Conservation (phyloP, 2,888 invertebrate genomes). For the Hypena proboscidalis region DNA sequence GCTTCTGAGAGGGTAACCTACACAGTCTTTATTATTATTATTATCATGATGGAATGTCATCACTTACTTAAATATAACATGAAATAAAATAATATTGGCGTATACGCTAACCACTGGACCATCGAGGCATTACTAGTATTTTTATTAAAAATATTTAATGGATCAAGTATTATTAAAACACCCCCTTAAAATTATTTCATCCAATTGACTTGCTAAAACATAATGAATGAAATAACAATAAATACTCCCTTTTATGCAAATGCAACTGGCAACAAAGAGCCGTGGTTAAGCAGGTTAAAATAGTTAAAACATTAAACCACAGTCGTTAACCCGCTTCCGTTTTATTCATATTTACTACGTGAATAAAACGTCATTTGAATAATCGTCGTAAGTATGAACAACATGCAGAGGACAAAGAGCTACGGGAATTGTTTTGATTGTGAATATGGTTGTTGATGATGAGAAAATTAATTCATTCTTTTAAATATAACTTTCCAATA, state of each 20-base stretch:
- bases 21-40: too few species aligned
- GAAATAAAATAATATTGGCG: too few species aligned
- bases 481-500: too few species aligned
- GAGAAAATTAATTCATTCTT: too few species aligned
- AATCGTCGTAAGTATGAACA: slow-evolving; percentile 16
- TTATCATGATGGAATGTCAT: too few species aligned
- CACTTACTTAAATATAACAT: too few species aligned
- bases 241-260: slow-evolving; percentile 36
- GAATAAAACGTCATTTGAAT: slow-evolving; percentile 23
- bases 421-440: background rate
- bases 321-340: slow-evolving; percentile 35
- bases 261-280: slow-evolving; percentile 26
- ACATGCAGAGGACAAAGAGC: slow-evolving; percentile 3
- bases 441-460: slow-evolving; percentile 1
- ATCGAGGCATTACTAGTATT: too few species aligned
- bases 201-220: background rate
- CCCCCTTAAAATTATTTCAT: background rate
- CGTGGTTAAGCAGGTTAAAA: slow-evolving; percentile 30
- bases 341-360: slow-evolving; percentile 28
- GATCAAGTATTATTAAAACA: too few species aligned
- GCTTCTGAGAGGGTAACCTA: too few species aligned
- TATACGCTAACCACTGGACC: too few species aligned
- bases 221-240: slow-evolving; percentile 32
- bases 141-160: too few species aligned
- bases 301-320: slow-evolving; percentile 29